Conservation (phyloP, 1,140 invertebrate genomes). For the Drosophila simulans region DNA sequence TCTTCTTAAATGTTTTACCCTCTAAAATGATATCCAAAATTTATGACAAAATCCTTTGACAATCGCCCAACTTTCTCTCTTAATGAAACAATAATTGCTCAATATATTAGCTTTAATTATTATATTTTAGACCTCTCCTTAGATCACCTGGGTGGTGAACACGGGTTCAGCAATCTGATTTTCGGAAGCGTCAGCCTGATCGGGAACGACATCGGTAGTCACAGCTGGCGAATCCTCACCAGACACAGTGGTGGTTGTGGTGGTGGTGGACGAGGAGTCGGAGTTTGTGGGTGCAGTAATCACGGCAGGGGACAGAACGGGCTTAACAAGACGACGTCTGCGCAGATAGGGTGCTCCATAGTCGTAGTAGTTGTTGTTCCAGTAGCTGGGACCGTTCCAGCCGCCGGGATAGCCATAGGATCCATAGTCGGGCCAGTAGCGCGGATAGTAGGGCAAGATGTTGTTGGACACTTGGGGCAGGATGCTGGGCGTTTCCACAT, state of each 20-base stretch:
- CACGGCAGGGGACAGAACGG: neutral
- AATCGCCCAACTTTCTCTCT: no score
- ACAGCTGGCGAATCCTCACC: neutral
- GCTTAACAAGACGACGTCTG: conserved; percentile 18
- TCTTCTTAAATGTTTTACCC: neutral
- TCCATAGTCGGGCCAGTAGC: conserved; percentile 42
- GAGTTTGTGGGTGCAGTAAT: neutral
- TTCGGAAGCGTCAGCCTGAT: neutral
- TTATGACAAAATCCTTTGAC: no score
- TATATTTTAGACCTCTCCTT: neutral
- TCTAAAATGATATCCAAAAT: neutral
- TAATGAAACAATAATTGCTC: neutral
- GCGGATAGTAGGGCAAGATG: conserved; percentile 23
- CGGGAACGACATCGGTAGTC: conserved; percentile 3
- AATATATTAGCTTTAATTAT: conserved; percentile 29
- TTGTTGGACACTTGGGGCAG: conserved; percentile 10
- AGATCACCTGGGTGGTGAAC: conserved; percentile 22
- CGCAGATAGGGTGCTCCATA: conserved; percentile 7
- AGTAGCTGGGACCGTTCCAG: conserved; percentile 36
- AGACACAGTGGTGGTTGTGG: neutral
- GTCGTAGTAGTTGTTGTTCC: conserved; percentile 31
- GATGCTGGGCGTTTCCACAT: conserved; percentile 1
- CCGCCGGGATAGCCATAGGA: conserved; percentile 16
- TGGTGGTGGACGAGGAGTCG: conserved; percentile 13
- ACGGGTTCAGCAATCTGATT: neutral